Evolutionary conservation across 2,113 vertebrate genomes (phyloP).

Genomic region (Pomatorhinus ruficollis): DNA sequence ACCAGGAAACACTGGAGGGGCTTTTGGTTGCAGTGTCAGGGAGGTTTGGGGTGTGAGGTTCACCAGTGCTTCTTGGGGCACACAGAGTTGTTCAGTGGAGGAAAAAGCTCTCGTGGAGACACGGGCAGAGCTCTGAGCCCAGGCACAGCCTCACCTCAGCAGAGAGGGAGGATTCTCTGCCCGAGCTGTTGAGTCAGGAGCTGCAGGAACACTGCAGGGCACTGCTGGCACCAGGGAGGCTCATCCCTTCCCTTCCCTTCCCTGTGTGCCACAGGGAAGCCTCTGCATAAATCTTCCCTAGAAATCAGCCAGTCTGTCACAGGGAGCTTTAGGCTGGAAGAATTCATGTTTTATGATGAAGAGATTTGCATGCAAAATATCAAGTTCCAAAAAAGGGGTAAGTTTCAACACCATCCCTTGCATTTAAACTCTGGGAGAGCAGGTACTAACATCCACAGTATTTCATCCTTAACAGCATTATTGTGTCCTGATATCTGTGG

Average conservation of each 20-base stretch:
- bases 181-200: not conserved
- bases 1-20: not conserved
- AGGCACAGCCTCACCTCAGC: not conserved
- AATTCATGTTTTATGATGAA: not conserved
- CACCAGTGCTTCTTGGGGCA: not conserved
- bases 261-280: not conserved
- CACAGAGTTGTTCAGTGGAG: not conserved
- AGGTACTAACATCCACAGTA: not conserved
- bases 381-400: not conserved
- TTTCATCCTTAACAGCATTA: not conserved
- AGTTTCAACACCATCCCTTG: not conserved
- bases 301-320: not conserved
- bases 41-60: too few relatives aligned
- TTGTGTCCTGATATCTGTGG: not conserved
- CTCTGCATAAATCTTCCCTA: not conserved
- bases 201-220: not conserved
- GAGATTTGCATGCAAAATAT: not conserved
- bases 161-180: not conserved
- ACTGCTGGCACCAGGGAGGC: not conserved
- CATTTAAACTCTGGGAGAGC: not conserved
- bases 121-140: not conserved
- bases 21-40: not conserved
- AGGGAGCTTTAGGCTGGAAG: not conserved
- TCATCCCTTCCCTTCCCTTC: not conserved
- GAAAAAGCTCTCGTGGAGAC: not conserved